These are phyloP conservation scores for Caenorhabditis wallacei DNA, from an alignment of 2,888 invertebrate species.

Conservation along the genomic window DNA sequence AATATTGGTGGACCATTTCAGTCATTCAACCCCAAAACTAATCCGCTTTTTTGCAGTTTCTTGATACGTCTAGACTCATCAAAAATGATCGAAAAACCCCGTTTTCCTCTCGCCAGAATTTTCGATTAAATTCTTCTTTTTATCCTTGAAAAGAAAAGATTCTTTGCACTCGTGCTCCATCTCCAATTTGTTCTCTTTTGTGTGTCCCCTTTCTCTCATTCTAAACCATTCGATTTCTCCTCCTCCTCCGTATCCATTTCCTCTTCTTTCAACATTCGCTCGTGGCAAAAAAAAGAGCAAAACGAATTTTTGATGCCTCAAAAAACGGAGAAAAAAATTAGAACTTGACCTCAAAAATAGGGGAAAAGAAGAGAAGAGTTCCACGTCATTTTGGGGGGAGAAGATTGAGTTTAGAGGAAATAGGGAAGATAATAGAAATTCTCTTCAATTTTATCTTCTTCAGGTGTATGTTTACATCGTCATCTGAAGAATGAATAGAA, in stretches of 20 bases:
- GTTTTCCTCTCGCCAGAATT: constrained; percentile 20
- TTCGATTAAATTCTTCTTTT: constrained; percentile 15
- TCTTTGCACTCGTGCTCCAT: constrained; percentile 39
- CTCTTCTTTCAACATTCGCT: constrained; percentile 2
- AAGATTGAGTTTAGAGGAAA: constrained; percentile 10
- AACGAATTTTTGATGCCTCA: constrained; percentile 38
- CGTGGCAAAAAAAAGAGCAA: background rate
- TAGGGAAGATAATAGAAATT: background rate
- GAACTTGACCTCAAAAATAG: constrained; percentile 37
- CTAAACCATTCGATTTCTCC: constrained; percentile 16
- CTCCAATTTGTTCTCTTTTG: constrained; percentile 56
- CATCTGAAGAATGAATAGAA: constrained; percentile 4
- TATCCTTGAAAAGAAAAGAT: constrained; percentile 12
- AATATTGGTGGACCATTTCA: background rate
- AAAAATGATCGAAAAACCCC: constrained; percentile 10
- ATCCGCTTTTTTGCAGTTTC: background rate
- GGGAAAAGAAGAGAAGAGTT: constrained; percentile 9
- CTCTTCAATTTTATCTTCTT: constrained; percentile 31
- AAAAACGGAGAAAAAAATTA: constrained; percentile 13
- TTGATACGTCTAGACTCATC: constrained; percentile 26
- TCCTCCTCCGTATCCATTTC: constrained; percentile 36
- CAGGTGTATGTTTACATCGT: constrained; percentile 32
- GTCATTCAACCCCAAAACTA: background rate
- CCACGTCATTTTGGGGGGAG: constrained; percentile 29
- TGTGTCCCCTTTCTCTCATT: no score